Evolutionary conservation across 2,113 vertebrate species (phyloP).

Genomic region (Mandrillus leucophaeus): DNA sequence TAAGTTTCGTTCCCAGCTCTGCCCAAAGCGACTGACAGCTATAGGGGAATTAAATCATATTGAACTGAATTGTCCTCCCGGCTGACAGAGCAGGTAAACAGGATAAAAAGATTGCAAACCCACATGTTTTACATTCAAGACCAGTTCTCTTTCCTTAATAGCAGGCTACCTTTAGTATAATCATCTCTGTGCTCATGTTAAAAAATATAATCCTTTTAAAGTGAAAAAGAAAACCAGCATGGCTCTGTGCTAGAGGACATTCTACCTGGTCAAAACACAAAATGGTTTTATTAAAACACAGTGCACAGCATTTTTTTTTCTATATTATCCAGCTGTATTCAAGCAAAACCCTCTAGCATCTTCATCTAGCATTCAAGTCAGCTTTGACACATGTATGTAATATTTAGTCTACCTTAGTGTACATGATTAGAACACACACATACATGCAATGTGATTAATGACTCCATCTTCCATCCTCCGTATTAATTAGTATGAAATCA

Average conservation of each 20-base stretch:
- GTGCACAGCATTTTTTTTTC: background rate
- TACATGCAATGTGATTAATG: rapidly evolving
- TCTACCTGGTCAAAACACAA: background rate
- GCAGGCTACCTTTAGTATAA: background rate
- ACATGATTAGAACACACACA: background rate
- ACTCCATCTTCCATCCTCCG: background rate
- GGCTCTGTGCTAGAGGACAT: background rate
- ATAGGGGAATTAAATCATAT: rapidly evolving
- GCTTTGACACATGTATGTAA: no score
- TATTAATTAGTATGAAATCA: background rate
- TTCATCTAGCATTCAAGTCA: background rate
- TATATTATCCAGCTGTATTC: background rate
- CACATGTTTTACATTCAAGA: background rate
- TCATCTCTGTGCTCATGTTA: background rate
- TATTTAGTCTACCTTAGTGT: background rate
- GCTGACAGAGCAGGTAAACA: background rate
- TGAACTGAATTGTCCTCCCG: background rate
- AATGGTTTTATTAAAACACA: background rate
- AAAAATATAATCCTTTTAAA: background rate
- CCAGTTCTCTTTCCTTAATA: background rate
- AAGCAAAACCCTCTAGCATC: no score
- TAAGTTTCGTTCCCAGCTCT: constrained; percentile 67
- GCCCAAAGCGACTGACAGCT: rapidly evolving
- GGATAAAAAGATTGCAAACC: no score
- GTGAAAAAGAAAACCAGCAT: background rate